A percentile compares a stretch with the other conserved stretches of the same genome.
These are phyloP conservation scores for Leptosomus discolor DNA, from an alignment of 2,113 vertebrate genomes.

Conservation along the genomic window DNA sequence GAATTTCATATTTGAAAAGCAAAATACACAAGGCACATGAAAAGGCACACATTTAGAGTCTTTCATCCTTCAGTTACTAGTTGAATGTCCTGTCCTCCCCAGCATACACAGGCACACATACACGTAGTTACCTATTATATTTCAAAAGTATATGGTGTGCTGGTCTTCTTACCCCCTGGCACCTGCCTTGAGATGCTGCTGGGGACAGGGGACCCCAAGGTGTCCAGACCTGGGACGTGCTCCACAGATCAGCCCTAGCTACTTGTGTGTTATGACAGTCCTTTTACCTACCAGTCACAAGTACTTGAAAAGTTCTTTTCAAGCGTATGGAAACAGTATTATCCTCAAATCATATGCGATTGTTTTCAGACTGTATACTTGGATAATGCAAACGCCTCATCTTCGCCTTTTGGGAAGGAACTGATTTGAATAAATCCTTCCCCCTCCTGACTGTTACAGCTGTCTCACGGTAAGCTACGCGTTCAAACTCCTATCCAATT, in stretches of 20 bases:
- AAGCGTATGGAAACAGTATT: neutral
- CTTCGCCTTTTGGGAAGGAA: neutral
- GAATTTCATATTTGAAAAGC: neutral
- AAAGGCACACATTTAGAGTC: neutral
- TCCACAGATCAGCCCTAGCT: neutral
- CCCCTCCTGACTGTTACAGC: neutral
- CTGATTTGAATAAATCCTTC: neutral
- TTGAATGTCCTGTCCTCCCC: neutral
- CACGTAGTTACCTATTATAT: neutral
- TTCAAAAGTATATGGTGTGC: neutral
- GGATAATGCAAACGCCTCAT: neutral
- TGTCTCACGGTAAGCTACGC: neutral
- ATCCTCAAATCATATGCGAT: neutral
- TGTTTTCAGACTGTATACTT: neutral
- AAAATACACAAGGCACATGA: neutral
- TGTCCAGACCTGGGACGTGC: neutral
- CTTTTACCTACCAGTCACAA: rapidly evolving
- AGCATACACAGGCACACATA: neutral
- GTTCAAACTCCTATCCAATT: neutral
- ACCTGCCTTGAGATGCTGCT: neutral
- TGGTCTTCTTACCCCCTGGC: neutral
- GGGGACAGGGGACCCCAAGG: neutral
- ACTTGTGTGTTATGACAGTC: no score
- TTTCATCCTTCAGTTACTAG: neutral
- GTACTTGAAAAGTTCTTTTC: neutral